Conservation (phyloP, 2,888 invertebrate species). For the Mongoloraphidia duomilia region DNA sequence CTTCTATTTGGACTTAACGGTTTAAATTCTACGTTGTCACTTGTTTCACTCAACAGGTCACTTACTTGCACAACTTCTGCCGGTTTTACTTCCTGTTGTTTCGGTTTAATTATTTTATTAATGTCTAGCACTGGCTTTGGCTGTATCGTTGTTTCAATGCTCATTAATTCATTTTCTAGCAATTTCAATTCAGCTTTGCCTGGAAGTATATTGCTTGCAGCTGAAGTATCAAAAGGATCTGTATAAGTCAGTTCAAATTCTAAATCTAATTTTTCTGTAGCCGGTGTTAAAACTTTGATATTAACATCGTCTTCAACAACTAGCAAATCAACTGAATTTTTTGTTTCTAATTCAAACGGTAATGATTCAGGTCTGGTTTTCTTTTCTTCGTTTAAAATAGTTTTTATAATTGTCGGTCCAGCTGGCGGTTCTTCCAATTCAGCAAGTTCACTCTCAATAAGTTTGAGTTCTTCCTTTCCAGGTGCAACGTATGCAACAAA, state of each 20-base stretch:
- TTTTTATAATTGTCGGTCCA: not conserved
- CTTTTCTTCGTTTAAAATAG: not conserved
- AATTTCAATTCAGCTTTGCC: slow-evolving; percentile 67
- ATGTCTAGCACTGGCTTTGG: slow-evolving; percentile 2
- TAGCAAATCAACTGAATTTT: slow-evolving; percentile 27
- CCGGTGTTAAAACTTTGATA: slow-evolving; percentile 55
- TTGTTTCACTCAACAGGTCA: slow-evolving; percentile 22
- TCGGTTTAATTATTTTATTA: slow-evolving; percentile 18
- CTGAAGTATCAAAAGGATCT: slow-evolving; percentile 83
- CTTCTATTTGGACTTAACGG: slow-evolving; percentile 27
- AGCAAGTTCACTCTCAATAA: slow-evolving; percentile 38
- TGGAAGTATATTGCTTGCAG: slow-evolving; percentile 58
- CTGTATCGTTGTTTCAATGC: slow-evolving; percentile 28
- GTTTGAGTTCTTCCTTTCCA: slow-evolving; percentile 39
- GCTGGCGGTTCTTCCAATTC: slow-evolving; percentile 14
- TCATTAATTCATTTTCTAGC: slow-evolving; percentile 57
- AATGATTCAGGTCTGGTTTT: slow-evolving; percentile 7
- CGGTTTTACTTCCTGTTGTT: slow-evolving; percentile 15
- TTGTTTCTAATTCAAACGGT: slow-evolving; percentile 17
- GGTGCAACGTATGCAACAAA: slow-evolving; percentile 37
- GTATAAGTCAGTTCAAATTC: slow-evolving; percentile 33
- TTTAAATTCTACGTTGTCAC: slow-evolving; percentile 23
- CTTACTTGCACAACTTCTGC: not conserved
- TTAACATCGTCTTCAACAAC: slow-evolving; percentile 43
- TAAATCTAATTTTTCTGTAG: slow-evolving; percentile 30